Percentiles rank a stretch among this genome's conserved stretches.
Conservation (phyloP, 2,797 vertebrate species). For the Characodon lateralis region DNA sequence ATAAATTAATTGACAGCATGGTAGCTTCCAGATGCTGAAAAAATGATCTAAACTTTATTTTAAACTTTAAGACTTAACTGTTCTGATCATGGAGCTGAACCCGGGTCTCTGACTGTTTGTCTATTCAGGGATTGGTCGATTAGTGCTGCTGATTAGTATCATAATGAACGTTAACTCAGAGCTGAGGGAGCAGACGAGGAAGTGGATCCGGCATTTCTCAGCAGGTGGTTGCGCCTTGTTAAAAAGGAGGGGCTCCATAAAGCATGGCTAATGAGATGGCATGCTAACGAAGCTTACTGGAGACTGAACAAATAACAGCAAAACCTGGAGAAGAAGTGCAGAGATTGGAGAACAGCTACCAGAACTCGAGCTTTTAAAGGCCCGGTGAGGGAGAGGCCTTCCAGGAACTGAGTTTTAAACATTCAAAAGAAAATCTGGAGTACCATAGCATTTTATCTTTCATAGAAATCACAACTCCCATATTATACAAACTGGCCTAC, state of each 20-base stretch:
- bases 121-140: constrained; percentile 7
- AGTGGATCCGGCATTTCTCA: constrained; percentile 35
- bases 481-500: background rate
- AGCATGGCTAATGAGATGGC: constrained; percentile 55
- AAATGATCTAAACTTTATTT: constrained; percentile 10
- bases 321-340: background rate
- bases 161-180: constrained; percentile 32
- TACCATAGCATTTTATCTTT: background rate
- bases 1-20: constrained; percentile 14
- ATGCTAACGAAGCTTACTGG: constrained; percentile 45
- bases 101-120: constrained; percentile 19
- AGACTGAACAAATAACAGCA: background rate
- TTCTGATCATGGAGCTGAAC: constrained; percentile 14
- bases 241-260: constrained; percentile 63
- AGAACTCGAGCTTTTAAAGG: background rate
- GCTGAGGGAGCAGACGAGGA: constrained; percentile 50
- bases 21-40: constrained; percentile 34
- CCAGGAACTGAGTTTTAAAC: background rate
- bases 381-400: background rate
- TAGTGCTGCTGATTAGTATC: constrained; percentile 38
- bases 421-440: background rate
- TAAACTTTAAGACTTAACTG: constrained; percentile 31
- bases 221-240: constrained; percentile 50
- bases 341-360: background rate
- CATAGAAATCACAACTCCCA: background rate